phyloP scores from a whole-genome alignment of 2,888 invertebrate genomes.

The Orchesellides sinensis region DNA sequence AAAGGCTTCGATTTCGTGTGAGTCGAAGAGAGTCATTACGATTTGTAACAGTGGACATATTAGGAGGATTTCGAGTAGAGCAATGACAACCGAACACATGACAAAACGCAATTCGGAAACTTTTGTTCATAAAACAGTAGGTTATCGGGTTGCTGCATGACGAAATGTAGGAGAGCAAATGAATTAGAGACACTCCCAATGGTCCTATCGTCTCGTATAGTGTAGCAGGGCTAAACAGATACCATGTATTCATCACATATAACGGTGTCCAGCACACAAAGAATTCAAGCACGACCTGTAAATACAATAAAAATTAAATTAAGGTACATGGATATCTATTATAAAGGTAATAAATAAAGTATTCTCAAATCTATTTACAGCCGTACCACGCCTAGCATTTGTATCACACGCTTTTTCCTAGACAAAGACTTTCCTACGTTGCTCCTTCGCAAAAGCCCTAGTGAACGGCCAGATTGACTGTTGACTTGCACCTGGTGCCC shows the following conservation, averaged over 20 bases:
- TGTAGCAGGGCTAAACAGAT: slow-evolving; percentile 78
- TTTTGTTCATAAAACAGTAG: slow-evolving; percentile 83
- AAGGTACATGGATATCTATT: not conserved
- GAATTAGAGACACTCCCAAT: slow-evolving; percentile 80
- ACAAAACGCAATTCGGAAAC: slow-evolving; percentile 82
- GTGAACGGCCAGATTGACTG: slow-evolving; percentile 34
- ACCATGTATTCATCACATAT: slow-evolving; percentile 81
- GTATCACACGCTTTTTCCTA: slow-evolving; percentile 79
- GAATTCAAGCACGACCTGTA: slow-evolving; percentile 81
- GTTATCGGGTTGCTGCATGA: slow-evolving; percentile 85
- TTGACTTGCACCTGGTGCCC: slow-evolving; percentile 51
- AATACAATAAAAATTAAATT: not conserved
- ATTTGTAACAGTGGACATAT: slow-evolving; percentile 28
- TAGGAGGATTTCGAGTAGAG: slow-evolving; percentile 34
- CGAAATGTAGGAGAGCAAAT: slow-evolving; percentile 81
- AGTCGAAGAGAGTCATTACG: slow-evolving; percentile 71
- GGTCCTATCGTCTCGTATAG: slow-evolving; percentile 79
- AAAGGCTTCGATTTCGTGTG: slow-evolving; percentile 68
- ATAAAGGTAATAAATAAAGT: not conserved
- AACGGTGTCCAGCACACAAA: slow-evolving; percentile 85
- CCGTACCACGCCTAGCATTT: slow-evolving; percentile 82
- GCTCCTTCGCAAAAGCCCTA: slow-evolving; percentile 76
- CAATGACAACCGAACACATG: slow-evolving; percentile 80
- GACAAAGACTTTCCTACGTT: slow-evolving; percentile 78
- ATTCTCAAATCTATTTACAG: not conserved